Evolutionary conservation across 2,113 vertebrate species (phyloP), one percentile per base, ranked within the genome.

Genomic region (Morphnarchus princeps): DNA sequence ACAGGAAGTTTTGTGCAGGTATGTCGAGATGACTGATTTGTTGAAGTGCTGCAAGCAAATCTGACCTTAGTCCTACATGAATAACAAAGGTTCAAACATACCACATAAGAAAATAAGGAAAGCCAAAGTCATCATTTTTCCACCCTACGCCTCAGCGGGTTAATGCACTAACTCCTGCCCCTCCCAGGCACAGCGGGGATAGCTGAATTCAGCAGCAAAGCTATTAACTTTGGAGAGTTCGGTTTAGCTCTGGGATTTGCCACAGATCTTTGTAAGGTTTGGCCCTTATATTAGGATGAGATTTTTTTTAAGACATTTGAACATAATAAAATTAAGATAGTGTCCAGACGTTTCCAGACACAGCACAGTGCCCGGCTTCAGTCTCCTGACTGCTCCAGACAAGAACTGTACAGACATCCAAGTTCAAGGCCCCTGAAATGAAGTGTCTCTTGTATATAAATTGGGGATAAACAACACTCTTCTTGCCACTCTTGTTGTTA

Each of bases 11-110:
- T 49, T 10, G 54, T 16, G 49, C 47, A 28, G 52, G 24, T 25
- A 15, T 4, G 32, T 32, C 25, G 31, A n/a, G 76, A 34, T 2
- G 9, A 13, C 8, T 0, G 0, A 3, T 19, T 11, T 42, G 87
- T 65, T 25, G 8, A 42, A 73, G 45, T 0, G 8, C 84, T 57
- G 81, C 63, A 66, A 55, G 34, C 34, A 71, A 52, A 25, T 11
- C 57, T 47, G 28, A 43, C 66, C 63, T 47, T 29, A 36, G 50
- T 24, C 54, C 85, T 61, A 4, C 26, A 20, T 2, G 11, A 21
- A 24, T 15, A 40, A 24, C 7, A 22, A 38, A 36, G 42, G 43
- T 63, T 63, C 80, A 74, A 52, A 74, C 24, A n/a, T 1, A 14
- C 7, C 62, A 26, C 38, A 12, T 0, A 22, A 45, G 34, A 62